Evolutionary conservation across 2,888 invertebrate genomes (phyloP).

Genomic region (Clistopyga incitator): DNA sequence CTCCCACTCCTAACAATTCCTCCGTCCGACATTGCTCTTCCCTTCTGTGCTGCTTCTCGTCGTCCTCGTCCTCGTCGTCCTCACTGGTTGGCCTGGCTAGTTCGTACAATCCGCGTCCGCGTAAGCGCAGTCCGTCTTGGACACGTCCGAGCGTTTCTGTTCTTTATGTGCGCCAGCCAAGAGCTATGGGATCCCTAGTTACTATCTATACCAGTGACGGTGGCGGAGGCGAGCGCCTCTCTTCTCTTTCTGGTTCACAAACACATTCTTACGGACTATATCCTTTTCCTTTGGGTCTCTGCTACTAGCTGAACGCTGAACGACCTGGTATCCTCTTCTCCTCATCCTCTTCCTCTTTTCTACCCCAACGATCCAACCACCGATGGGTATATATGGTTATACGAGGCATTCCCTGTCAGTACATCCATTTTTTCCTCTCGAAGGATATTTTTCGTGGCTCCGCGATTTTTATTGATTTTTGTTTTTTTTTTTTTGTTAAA

Average conservation of each 20-base stretch:
- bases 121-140: constrained; percentile 81
- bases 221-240: constrained; percentile 68
- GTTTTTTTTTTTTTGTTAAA: neutral
- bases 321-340: constrained; percentile 42
- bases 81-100: constrained; percentile 47
- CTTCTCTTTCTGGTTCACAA: constrained; percentile 48
- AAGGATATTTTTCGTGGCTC: too few relatives aligned
- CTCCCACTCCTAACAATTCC: constrained; percentile 61
- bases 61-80: constrained; percentile 53
- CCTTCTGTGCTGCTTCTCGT: constrained; percentile 48
- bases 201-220: constrained; percentile 75
- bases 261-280: neutral
- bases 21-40: constrained; percentile 60
- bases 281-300: constrained; percentile 33
- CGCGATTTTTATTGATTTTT: neutral
- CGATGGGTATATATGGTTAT: constrained; percentile 39
- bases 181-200: constrained; percentile 78
- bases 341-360: constrained; percentile 19
- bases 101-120: constrained; percentile 75
- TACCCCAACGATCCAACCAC: constrained; percentile 40
- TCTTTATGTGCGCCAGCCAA: constrained; percentile 78
- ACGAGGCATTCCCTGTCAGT: neutral
- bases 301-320: constrained; percentile 44
- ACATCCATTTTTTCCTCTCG: too few relatives aligned
- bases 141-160: constrained; percentile 79